A percentile compares a stretch with the other conserved stretches of the same genome.
phyloP scores from a whole-genome alignment of 2,113 vertebrate genomes.

The Pimephales promelas region DNA sequence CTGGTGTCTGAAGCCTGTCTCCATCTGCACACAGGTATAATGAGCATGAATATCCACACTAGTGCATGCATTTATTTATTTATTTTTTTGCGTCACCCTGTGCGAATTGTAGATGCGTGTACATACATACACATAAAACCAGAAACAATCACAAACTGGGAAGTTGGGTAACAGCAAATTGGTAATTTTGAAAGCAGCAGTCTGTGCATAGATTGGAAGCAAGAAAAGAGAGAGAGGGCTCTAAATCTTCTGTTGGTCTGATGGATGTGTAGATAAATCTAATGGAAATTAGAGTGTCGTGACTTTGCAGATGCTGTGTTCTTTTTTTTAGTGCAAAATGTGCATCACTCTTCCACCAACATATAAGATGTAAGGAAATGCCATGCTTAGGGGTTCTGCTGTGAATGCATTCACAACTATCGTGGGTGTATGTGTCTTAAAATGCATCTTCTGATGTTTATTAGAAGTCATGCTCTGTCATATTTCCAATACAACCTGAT shows the following conservation, averaged over 20 bases:
- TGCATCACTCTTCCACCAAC: slow-evolving; percentile 9
- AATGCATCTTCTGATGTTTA: slow-evolving; percentile 6
- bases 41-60: slow-evolving; percentile 32
- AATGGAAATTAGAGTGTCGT: slow-evolving; percentile 33
- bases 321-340: slow-evolving; percentile 10
- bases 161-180: neutral
- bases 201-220: neutral
- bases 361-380: neutral
- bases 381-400: neutral
- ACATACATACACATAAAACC: neutral
- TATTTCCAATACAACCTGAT: neutral
- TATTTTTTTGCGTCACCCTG: neutral
- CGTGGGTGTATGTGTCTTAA: neutral
- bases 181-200: neutral
- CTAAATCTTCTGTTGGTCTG: slow-evolving; percentile 11
- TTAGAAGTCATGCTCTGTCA: slow-evolving; percentile 1
- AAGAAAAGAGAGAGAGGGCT: slow-evolving; percentile 7
- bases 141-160: neutral
- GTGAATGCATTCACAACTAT: neutral
- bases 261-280: slow-evolving; percentile 34
- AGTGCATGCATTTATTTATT: neutral
- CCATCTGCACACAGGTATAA: slow-evolving; percentile 50
- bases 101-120: neutral
- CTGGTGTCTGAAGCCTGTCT: neutral
- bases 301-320: slow-evolving; percentile 18